A percentile compares a stretch with the other conserved stretches of the same genome.
phyloP scores from a whole-genome alignment of 2,113 vertebrate genomes.

The Craseonycteris thonglongyai region DNA sequence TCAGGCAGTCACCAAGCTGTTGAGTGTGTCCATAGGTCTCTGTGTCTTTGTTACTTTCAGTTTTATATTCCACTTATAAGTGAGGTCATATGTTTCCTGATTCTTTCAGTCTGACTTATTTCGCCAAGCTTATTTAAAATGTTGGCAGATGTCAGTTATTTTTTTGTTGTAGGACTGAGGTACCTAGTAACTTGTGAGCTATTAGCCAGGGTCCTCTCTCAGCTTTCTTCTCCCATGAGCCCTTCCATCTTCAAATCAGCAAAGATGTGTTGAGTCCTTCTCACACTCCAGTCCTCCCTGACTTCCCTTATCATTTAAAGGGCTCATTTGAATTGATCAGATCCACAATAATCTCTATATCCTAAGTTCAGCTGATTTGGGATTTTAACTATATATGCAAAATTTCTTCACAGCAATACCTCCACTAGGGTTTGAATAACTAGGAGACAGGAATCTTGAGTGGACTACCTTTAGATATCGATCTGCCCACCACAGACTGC shows the following conservation, averaged over 20 bases:
- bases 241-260: neutral
- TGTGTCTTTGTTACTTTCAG: too few species aligned
- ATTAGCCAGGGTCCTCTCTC: neutral
- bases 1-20: too few species aligned
- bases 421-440: neutral
- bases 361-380: neutral
- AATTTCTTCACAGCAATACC: neutral
- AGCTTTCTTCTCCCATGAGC: neutral
- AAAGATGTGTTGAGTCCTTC: neutral
- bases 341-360: neutral
- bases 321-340: neutral
- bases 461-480: neutral
- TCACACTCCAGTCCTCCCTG: neutral
- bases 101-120: too few species aligned
- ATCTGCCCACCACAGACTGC: too few species aligned
- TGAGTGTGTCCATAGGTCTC: too few species aligned
- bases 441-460: neutral
- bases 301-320: neutral
- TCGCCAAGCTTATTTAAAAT: too few species aligned
- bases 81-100: too few species aligned
- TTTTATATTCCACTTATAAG: too few species aligned
- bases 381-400: neutral
- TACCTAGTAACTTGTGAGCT: neutral
- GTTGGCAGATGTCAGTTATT: too few species aligned
- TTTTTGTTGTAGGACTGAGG: neutral